Percentiles rank a stretch among this genome's conserved stretches.
Evolutionary conservation across 1,140 invertebrate species (phyloP).

Genomic region (Drosophila sturtevanti): DNA sequence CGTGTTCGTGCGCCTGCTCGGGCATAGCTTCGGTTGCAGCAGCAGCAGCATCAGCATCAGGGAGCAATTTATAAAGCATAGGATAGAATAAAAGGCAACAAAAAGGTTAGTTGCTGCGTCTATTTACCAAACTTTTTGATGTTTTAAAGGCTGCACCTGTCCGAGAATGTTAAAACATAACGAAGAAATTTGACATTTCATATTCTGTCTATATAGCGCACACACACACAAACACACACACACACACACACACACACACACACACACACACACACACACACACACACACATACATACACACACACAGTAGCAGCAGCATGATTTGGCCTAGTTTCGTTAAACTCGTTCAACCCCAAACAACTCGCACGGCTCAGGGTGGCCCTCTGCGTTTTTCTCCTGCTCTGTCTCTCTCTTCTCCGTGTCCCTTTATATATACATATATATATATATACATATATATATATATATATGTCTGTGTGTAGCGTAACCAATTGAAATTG

Average conservation of each 20-base stretch:
- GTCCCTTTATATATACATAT: constrained; percentile 19
- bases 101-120: constrained; percentile 66
- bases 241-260: not conserved
- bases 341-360: constrained; percentile 42
- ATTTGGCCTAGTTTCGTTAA: constrained; percentile 68
- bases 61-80: constrained; percentile 18
- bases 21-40: constrained; percentile 31
- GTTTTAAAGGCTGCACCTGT: constrained; percentile 53
- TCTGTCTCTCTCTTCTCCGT: constrained; percentile 3
- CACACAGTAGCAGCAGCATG: constrained; percentile 22
- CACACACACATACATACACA: no score
- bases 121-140: constrained; percentile 35
- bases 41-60: constrained; percentile 18
- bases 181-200: not conserved
- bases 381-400: constrained; percentile 33
- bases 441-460: no score
- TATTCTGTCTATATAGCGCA: not conserved
- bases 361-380: constrained; percentile 54
- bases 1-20: constrained; percentile 54
- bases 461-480: constrained; percentile 35
- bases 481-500: constrained; percentile 79
- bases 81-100: constrained; percentile 33
- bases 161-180: constrained; percentile 24
- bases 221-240: not conserved
- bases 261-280: not conserved